Evolutionary conservation across 2,113 vertebrate genomes (phyloP), one percentile per base, ranked within the genome.

Genomic region (Scomber japonicus): DNA sequence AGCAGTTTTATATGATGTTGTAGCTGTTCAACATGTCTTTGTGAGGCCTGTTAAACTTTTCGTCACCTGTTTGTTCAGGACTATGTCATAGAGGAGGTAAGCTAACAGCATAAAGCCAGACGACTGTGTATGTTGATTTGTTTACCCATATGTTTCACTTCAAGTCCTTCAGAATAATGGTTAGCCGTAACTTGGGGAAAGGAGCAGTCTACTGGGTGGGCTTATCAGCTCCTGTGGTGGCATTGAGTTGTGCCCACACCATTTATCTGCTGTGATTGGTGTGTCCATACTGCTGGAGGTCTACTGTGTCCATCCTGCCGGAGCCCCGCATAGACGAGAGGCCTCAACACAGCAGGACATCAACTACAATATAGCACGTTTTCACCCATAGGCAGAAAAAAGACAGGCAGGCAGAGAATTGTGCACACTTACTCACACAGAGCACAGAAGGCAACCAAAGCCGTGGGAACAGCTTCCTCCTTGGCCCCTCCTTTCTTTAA

Each of bases 221-320:
- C 93, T 87, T 84, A 81, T 91, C 86, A 82, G 76, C 82, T 85
- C 90, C 90, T 71, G 88, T 54, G 72, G 92, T 73, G 88, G 73
- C 81, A 86, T 92, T 94, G 90, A 96, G 93, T 88, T 69, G 81
- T 87, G 82, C 75, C 86, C 87, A 74, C 88, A 80, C 82, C 84
- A 91, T 95, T 91, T 94, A 93, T 91, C 77, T 81, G 55, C 83
- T 79, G 80, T 86, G 88, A 93, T 86, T 91, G 91, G 88, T 88
- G 84, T 75, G 84, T 85, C 83, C 75, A 65, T 90, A 55, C 86
- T 57, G 73, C 75, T 82, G 81, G 88, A 82, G 87, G 82, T 87
- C 75, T 71, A 78, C 80, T 89, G 88, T 89, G 89, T 89, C 90
- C 92, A 82, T 93, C 86, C 89, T 61, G 66, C 59, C 75, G 86